Conservation (phyloP, 2,113 vertebrate species). For the Mustela lutreola region DNA sequence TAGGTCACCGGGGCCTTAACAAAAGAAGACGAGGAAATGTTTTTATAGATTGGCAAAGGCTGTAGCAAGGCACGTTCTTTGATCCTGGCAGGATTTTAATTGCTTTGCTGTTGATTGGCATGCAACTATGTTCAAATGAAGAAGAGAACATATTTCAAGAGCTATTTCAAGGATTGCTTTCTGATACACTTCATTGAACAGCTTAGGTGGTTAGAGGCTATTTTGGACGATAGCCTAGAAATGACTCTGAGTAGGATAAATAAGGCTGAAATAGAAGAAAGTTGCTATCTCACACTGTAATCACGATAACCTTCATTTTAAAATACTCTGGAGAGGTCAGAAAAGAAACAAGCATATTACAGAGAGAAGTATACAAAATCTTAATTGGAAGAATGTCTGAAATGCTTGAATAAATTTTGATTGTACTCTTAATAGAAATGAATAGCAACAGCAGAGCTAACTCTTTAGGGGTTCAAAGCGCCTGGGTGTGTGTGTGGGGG, state of each 20-base stretch:
- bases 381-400: constrained; percentile 75
- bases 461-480: constrained; percentile 45
- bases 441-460: constrained; percentile 73
- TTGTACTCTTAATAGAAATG: constrained; percentile 78
- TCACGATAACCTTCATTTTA: constrained; percentile 79
- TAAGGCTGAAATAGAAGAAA: constrained; percentile 80
- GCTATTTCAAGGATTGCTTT: constrained; percentile 84
- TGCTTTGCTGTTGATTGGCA: constrained; percentile 87
- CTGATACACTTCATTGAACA: constrained; percentile 83
- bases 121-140: constrained; percentile 83
- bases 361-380: constrained; percentile 65
- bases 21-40: constrained; percentile 80
- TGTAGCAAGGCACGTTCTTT: constrained; percentile 81
- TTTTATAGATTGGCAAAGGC: constrained; percentile 80
- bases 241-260: constrained; percentile 84
- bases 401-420: constrained; percentile 69
- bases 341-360: constrained; percentile 72
- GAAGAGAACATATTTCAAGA: constrained; percentile 81
- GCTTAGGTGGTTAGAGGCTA: constrained; percentile 86
- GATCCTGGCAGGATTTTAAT: constrained; percentile 89
- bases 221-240: constrained; percentile 87
- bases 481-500: background rate
- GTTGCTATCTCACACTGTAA: constrained; percentile 65
- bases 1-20: constrained; percentile 26
- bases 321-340: constrained; percentile 75